phyloP scores from a whole-genome alignment of 2,888 invertebrate species.

The Geotrupes spiniger region DNA sequence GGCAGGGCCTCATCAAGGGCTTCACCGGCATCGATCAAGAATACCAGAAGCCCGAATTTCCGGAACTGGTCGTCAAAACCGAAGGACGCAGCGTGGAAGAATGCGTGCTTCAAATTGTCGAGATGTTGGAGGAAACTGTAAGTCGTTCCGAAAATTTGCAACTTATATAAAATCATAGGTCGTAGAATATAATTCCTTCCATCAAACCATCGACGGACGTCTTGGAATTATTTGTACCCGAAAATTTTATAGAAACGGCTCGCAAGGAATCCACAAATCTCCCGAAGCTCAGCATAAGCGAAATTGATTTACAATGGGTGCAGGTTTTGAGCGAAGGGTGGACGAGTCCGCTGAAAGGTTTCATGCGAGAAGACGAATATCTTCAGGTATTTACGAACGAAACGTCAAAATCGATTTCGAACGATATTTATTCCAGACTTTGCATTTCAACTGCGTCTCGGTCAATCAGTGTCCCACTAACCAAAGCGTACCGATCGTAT shows the following conservation, averaged over 20 bases:
- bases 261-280: conserved; percentile 68
- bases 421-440: conserved; percentile 52
- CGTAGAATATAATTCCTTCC: conserved; percentile 16
- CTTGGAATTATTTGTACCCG: conserved; percentile 76
- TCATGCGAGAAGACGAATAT: conserved; percentile 93
- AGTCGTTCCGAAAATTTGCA: not conserved
- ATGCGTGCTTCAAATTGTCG: conserved; percentile 78
- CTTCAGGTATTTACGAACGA: conserved; percentile 51
- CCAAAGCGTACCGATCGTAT: conserved; percentile 91
- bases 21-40: conserved; percentile 91
- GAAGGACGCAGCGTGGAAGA: conserved; percentile 77
- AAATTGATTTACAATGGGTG: conserved; percentile 91
- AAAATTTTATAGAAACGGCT: conserved; percentile 60
- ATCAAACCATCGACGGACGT: conserved; percentile 44
- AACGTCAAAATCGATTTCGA: conserved; percentile 23
- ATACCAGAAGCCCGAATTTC: conserved; percentile 80
- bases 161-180: not conserved
- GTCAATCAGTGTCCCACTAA: too few species aligned
- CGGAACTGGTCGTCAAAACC: conserved; percentile 81
- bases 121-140: conserved; percentile 68
- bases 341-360: conserved; percentile 94
- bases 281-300: conserved; percentile 70
- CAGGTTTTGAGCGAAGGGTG: conserved; percentile 91
- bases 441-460: conserved; percentile 85
- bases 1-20: conserved; percentile 84